phyloP scores from a whole-genome alignment of 2,888 invertebrate species.

The Cryptocheilus praepositus region DNA sequence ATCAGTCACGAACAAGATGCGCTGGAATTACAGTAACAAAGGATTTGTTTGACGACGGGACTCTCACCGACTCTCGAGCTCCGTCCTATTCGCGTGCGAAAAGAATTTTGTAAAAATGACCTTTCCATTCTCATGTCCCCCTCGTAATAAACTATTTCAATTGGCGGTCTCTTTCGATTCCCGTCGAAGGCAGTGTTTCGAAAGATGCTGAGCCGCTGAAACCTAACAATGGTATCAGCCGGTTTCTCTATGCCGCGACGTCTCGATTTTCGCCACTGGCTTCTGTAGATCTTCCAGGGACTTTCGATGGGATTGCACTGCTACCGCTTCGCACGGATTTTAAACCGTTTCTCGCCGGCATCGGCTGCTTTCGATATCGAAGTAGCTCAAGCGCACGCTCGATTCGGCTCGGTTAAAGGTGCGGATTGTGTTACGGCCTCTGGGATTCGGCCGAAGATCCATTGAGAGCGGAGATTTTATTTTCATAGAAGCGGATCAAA shows the following conservation, averaged over 20 bases:
- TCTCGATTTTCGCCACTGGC: conserved; percentile 45
- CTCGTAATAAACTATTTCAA: no score
- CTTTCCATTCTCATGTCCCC: no score
- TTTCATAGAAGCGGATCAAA: conserved; percentile 44
- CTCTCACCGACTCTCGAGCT: no score
- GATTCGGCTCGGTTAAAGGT: conserved; percentile 22
- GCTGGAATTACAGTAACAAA: no score
- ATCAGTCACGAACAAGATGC: no score
- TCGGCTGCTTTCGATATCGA: conserved; percentile 26
- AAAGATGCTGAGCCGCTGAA: conserved; percentile 28
- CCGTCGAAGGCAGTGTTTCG: not conserved
- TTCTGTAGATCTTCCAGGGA: conserved; percentile 44
- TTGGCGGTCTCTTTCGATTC: no score
- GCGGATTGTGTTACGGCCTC: conserved; percentile 24
- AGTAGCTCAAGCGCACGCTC: conserved; percentile 31
- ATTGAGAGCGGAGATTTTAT: conserved; percentile 50
- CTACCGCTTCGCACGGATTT: conserved; percentile 45
- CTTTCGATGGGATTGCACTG: conserved; percentile 42
- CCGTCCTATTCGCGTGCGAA: no score
- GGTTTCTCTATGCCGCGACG: conserved; percentile 6
- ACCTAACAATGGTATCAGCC: conserved; percentile 33
- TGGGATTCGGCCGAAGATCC: conserved; percentile 39
- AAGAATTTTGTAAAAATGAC: no score
- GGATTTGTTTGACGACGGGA: no score
- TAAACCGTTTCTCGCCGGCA: conserved; percentile 41